Evolutionary conservation across 35 echinoderm and acorn worm species (phyloP).

Genomic region (Ptychodera flava): DNA sequence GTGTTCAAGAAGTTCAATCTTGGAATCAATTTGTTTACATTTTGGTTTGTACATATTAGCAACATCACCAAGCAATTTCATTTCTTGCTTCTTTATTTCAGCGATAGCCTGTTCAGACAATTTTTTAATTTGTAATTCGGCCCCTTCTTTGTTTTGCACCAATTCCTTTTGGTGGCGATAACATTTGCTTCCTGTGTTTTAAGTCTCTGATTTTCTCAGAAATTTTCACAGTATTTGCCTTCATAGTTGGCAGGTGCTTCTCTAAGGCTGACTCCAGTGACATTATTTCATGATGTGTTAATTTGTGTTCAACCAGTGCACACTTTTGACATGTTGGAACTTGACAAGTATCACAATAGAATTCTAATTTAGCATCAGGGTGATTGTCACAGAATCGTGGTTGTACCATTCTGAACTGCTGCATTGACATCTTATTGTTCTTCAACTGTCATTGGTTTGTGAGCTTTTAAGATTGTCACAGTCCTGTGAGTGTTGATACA

Average conservation of each 20-base stretch:
- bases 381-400: conserved; percentile 62
- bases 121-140: conserved; percentile 33
- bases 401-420: not conserved
- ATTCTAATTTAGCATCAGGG: conserved; percentile 50
- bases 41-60: too few species aligned
- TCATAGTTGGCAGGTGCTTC: conserved; percentile 35
- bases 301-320: conserved; percentile 30
- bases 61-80: too few species aligned
- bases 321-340: too few species aligned
- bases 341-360: conserved; percentile 91
- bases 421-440: not conserved
- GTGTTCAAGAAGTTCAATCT: too few species aligned
- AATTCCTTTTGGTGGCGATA: not conserved
- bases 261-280: too few species aligned
- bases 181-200: conserved; percentile 40
- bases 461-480: too few species aligned
- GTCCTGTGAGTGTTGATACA: conserved; percentile 71
- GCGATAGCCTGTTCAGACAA: conserved; percentile 46
- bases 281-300: conserved; percentile 36
- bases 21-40: too few species aligned
- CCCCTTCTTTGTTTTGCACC: not conserved
- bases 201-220: conserved; percentile 31
- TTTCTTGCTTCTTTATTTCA: conserved; percentile 35
- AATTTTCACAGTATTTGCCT: conserved; percentile 44
- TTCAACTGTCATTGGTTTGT: conserved; percentile 55